Percentiles rank a stretch among this genome's conserved stretches.
Evolutionary conservation across 2,113 vertebrate species (phyloP).

Genomic region (Prunella himalayana): DNA sequence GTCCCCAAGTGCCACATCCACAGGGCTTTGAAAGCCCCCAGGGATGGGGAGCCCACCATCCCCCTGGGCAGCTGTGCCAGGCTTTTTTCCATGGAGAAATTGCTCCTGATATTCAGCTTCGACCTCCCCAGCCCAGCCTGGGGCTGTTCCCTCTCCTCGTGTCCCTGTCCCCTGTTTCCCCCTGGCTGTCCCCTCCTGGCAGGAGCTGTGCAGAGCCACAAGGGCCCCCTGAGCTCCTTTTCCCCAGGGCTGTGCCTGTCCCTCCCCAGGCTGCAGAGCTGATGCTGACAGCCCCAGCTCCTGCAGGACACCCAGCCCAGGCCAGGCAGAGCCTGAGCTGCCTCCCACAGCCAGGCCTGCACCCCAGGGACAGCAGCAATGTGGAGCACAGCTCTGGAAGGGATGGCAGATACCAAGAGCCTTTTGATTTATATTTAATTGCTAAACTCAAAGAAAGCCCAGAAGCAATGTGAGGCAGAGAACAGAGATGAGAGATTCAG

Average conservation of each 20-base stretch:
- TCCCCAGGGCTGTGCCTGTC: neutral
- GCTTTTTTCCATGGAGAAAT: neutral
- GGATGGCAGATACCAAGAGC: neutral
- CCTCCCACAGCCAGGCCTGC: neutral
- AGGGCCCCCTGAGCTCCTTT: neutral
- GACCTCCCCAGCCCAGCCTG: neutral
- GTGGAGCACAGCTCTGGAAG: neutral
- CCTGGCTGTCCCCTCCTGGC: neutral
- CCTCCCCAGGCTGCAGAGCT: neutral
- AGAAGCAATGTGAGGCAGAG: neutral
- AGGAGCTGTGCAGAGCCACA: neutral
- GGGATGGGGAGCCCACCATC: neutral
- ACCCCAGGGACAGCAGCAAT: neutral
- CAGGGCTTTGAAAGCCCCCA: rapidly evolving
- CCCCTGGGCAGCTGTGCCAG: too few relatives aligned
- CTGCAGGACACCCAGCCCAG: neutral
- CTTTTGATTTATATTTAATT: slow-evolving; percentile 59
- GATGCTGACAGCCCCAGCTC: neutral
- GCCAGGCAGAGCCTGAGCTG: rapidly evolving
- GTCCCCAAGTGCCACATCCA: neutral
- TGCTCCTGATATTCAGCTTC: neutral
- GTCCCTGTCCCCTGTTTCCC: neutral
- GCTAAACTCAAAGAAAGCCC: slow-evolving; percentile 29
- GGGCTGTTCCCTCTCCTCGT: neutral
- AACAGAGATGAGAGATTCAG: neutral